Conservation (phyloP, 2,888 invertebrate genomes). For the Cheilosia vulpina region DNA sequence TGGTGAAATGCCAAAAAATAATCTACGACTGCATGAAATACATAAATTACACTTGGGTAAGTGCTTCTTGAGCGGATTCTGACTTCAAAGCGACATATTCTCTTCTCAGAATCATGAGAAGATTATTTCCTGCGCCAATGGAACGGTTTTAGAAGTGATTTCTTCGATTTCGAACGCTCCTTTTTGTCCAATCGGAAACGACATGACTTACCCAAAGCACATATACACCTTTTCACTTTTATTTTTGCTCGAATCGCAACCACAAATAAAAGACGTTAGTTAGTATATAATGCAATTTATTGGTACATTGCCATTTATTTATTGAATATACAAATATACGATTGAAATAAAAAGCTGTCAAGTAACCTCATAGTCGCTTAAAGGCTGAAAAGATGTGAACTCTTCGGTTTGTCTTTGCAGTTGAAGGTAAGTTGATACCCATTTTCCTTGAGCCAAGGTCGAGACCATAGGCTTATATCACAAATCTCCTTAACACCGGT, state of each 20-base stretch:
- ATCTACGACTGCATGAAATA: no score
- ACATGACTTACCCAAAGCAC: no score
- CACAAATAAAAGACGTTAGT: not conserved
- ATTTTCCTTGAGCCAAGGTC: slow-evolving; percentile 84
- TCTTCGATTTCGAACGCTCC: no score
- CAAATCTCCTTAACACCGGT: slow-evolving; percentile 79
- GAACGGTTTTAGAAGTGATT: no score
- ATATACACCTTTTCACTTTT: not conserved
- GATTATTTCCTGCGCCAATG: no score
- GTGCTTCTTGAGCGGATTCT: no score
- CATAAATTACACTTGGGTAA: no score
- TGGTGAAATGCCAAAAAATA: no score
- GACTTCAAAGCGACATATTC: no score
- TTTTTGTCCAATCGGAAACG: no score
- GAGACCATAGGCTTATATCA: slow-evolving; percentile 84
- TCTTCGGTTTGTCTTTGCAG: slow-evolving; percentile 80
- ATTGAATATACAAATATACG: not conserved
- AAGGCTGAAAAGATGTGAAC: slow-evolving; percentile 15
- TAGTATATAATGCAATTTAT: not conserved
- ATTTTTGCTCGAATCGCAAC: not conserved
- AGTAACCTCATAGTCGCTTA: not conserved
- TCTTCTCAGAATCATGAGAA: no score
- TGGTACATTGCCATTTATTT: not conserved
- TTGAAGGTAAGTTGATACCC: slow-evolving; percentile 82
- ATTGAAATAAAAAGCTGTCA: not conserved